phyloP scores from a whole-genome alignment of 1,140 invertebrate genomes.

The Drosophila kohkoa region DNA sequence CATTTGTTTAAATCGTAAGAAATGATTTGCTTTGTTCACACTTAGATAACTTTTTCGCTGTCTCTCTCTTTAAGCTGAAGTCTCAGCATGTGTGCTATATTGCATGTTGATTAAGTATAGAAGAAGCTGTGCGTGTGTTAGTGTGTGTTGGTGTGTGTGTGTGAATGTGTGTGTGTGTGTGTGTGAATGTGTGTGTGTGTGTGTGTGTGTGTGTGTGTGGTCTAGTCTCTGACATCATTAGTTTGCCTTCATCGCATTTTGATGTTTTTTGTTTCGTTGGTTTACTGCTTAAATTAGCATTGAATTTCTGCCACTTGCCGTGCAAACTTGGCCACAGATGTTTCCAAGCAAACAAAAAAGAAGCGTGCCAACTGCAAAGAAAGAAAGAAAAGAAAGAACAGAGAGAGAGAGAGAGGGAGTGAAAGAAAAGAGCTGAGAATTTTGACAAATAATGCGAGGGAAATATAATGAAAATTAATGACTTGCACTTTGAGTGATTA shows the following conservation, averaged over 20 bases:
- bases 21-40: too few species aligned
- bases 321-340: constrained; percentile 8
- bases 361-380: not conserved
- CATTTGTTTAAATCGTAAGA: too few species aligned
- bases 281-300: constrained; percentile 11
- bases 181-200: not conserved
- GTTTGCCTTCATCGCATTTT: not conserved
- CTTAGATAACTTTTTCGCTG: too few species aligned
- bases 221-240: constrained; percentile 13
- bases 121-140: not conserved
- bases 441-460: constrained; percentile 45
- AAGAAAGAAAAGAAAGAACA: not conserved
- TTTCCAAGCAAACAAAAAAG: not conserved
- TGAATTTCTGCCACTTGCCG: constrained; percentile 2
- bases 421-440: not conserved
- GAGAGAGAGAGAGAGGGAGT: too few species aligned
- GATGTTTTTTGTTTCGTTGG: not conserved
- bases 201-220: not conserved
- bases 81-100: not conserved
- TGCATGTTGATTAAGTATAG: not conserved
- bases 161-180: not conserved
- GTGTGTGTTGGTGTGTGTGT: too few species aligned
- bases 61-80: not conserved
- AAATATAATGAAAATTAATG: constrained; percentile 65
- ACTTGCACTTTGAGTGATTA: constrained; percentile 56